Conservation (phyloP, 1,140 invertebrate genomes). For the Brachionus angularis region DNA sequence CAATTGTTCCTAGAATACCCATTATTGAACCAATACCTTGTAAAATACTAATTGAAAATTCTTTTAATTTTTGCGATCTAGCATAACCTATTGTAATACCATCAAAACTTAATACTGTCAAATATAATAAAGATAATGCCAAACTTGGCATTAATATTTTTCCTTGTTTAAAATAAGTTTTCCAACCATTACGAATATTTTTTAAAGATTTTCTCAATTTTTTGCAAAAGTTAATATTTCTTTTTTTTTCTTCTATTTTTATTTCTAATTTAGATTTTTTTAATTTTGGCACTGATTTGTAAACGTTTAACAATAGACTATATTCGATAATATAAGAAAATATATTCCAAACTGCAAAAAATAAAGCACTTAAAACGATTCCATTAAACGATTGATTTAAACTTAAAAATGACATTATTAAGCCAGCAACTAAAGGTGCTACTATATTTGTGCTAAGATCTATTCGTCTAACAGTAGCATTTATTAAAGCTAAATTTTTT, state of each 20-base stretch:
- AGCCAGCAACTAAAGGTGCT: constrained; percentile 60
- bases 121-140: constrained; percentile 59
- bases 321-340: constrained; percentile 60
- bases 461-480: constrained; percentile 59
- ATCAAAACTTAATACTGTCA: constrained; percentile 64
- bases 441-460: constrained; percentile 60
- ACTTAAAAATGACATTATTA: constrained; percentile 56
- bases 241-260: constrained; percentile 31
- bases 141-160: constrained; percentile 47
- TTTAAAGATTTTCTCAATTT: not conserved
- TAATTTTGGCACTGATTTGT: constrained; percentile 55
- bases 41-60: constrained; percentile 43
- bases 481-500: constrained; percentile 47
- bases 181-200: constrained; percentile 17
- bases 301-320: constrained; percentile 58
- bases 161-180: constrained; percentile 31
- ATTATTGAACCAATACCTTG: constrained; percentile 45
- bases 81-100: constrained; percentile 56
- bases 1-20: constrained; percentile 45
- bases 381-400: constrained; percentile 45
- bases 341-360: constrained; percentile 62
- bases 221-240: constrained; percentile 7
- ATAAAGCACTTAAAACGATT: constrained; percentile 52
- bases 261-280: constrained; percentile 42
- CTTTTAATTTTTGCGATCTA: constrained; percentile 44